Conservation (phyloP, 2,113 vertebrate species). For the Bos indicus region DNA sequence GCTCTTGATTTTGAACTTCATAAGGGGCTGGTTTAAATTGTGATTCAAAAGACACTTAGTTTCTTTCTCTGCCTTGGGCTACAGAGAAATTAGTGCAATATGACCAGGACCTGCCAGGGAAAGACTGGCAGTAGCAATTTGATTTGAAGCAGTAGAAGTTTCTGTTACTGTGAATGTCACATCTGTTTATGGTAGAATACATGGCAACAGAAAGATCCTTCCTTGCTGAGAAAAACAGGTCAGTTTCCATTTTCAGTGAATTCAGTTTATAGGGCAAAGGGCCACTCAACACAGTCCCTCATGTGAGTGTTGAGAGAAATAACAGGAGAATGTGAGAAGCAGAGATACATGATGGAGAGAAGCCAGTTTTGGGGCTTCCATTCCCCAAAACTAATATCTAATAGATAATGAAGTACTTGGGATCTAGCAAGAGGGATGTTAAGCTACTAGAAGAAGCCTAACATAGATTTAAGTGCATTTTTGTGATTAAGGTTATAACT, state of each 20-base stretch:
- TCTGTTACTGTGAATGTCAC: not conserved
- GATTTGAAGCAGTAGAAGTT: slow-evolving; percentile 2
- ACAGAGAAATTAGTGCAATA: not conserved
- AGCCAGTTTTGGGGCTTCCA: too few species aligned
- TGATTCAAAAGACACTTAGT: not conserved
- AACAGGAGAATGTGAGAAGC: not conserved
- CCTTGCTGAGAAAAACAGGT: slow-evolving; percentile 44
- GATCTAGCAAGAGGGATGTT: not conserved
- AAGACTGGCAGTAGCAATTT: not conserved
- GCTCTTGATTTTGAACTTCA: not conserved
- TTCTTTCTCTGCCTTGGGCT: not conserved
- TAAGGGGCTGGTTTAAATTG: not conserved
- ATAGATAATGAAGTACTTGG: not conserved
- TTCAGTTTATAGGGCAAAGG: slow-evolving; percentile 25
- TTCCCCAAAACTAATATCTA: not conserved
- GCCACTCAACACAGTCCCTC: not conserved
- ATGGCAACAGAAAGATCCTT: slow-evolving; percentile 4
- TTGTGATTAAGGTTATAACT: not conserved
- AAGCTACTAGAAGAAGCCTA: not conserved
- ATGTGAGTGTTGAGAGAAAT: not conserved
- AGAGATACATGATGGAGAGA: rapidly evolving
- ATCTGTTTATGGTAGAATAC: not conserved
- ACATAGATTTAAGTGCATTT: not conserved
- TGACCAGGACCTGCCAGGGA: not conserved
- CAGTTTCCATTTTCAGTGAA: slow-evolving; percentile 40